phyloP scores from a whole-genome alignment of 2,888 invertebrate species.

The Eilema sororculum region DNA sequence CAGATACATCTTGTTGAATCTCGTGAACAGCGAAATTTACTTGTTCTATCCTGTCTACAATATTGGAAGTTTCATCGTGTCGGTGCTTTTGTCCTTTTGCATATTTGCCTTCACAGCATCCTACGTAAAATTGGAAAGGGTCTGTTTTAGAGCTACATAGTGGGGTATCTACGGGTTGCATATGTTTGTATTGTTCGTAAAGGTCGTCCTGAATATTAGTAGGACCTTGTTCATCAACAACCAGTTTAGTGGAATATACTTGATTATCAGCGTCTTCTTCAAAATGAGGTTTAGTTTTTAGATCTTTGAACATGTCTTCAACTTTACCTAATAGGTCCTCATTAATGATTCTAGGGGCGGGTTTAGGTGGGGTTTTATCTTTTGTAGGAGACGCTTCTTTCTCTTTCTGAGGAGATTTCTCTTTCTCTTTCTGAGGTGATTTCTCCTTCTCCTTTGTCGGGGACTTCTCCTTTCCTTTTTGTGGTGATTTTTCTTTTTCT shows the following conservation, averaged over 20 bases:
- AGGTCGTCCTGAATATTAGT: conserved; percentile 67
- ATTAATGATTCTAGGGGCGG: conserved; percentile 78
- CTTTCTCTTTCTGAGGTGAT: conserved; percentile 45
- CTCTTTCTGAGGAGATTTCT: conserved; percentile 43
- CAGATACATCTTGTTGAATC: conserved; percentile 68
- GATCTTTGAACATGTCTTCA: conserved; percentile 84
- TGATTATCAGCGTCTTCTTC: conserved; percentile 72
- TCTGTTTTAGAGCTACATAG: conserved; percentile 64
- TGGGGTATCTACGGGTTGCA: conserved; percentile 82
- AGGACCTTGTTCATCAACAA: conserved; percentile 75
- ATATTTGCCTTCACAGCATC: conserved; percentile 75
- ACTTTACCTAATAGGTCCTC: conserved; percentile 83
- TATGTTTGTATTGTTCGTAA: conserved; percentile 78
- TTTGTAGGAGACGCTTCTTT: conserved; percentile 58
- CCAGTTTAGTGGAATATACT: conserved; percentile 77
- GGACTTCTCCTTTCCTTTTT: conserved; percentile 48
- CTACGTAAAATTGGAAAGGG: conserved; percentile 76
- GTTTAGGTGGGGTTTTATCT: conserved; percentile 76
- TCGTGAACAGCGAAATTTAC: conserved; percentile 77
- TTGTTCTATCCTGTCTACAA: conserved; percentile 79
- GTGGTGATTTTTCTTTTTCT: conserved; percentile 49
- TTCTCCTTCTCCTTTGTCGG: conserved; percentile 28
- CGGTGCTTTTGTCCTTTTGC: conserved; percentile 74
- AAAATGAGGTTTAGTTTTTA: conserved; percentile 70
- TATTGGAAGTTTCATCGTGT: conserved; percentile 79